Percentiles rank a stretch among this genome's conserved stretches.
phyloP scores from a whole-genome alignment of 1,140 invertebrate genomes.

The Drosophila setifemur region DNA sequence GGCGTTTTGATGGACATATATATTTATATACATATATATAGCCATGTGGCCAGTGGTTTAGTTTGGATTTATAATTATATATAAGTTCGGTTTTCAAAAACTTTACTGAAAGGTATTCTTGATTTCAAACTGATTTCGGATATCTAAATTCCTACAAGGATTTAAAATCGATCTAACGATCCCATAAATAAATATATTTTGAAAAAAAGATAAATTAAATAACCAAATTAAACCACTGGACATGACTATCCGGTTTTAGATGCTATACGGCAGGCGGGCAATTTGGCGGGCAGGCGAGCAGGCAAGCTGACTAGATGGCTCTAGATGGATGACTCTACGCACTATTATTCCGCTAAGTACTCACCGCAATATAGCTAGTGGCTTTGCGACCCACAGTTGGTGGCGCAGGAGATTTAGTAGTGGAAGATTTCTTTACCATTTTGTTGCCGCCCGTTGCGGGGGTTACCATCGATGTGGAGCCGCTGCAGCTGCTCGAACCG shows the following conservation, averaged over 20 bases:
- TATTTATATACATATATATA: constrained; percentile 6
- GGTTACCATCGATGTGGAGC: constrained; percentile 46
- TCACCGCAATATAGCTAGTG: constrained; percentile 86
- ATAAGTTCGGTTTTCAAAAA: too few relatives aligned
- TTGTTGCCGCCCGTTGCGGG: constrained; percentile 46
- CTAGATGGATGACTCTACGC: constrained; percentile 43
- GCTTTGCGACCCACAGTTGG: constrained; percentile 85
- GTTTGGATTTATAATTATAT: too few relatives aligned
- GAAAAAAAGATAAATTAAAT: too few relatives aligned
- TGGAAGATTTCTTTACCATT: constrained; percentile 78
- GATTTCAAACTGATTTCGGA: too few relatives aligned
- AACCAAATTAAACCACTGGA: too few relatives aligned
- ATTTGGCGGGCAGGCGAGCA: background rate
- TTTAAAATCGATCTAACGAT: too few relatives aligned
- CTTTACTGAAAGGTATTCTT: too few relatives aligned
- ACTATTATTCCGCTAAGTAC: constrained; percentile 77
- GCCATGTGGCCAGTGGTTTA: constrained; percentile 6
- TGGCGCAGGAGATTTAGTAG: constrained; percentile 82
- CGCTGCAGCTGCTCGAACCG: constrained; percentile 6
- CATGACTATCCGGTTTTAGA: too few relatives aligned
- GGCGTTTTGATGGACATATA: constrained; percentile 15
- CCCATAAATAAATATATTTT: too few relatives aligned
- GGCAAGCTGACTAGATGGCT: background rate
- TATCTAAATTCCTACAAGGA: too few relatives aligned
- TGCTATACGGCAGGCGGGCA: background rate